Conservation (phyloP, 2,888 invertebrate species). For the Carcina quercana region DNA sequence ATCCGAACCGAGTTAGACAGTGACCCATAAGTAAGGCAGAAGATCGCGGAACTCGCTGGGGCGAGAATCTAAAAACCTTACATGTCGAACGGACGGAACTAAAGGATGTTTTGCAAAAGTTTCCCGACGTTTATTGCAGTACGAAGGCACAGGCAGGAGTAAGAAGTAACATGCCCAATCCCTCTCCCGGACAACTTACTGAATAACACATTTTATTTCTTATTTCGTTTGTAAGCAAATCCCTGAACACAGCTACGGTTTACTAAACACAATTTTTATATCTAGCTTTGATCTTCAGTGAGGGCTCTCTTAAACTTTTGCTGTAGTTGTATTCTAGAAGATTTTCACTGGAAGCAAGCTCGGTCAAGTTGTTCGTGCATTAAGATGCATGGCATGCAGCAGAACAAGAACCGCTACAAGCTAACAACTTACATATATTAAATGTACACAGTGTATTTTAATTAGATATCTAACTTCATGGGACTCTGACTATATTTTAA, state of each 20-base stretch:
- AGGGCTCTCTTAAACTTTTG: too few species aligned
- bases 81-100: constrained; percentile 45
- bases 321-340: too few species aligned
- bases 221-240: constrained; percentile 25
- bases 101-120: constrained; percentile 52
- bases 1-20: constrained; percentile 34
- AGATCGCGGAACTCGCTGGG: constrained; percentile 29
- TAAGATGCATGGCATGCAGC: too few species aligned
- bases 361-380: too few species aligned
- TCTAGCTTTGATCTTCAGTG: too few species aligned
- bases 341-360: too few species aligned
- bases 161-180: constrained; percentile 9
- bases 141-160: constrained; percentile 16
- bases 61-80: constrained; percentile 52
- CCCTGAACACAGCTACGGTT: constrained; percentile 9
- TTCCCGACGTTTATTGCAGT: constrained; percentile 58
- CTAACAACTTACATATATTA: too few species aligned
- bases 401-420: too few species aligned
- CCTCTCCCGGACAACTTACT: constrained; percentile 22
- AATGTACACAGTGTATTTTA: too few species aligned
- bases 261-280: not conserved
- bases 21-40: constrained; percentile 37
- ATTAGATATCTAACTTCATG: too few species aligned
- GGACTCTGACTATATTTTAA: too few species aligned
- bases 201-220: constrained; percentile 28